Percentiles rank a stretch among this genome's conserved stretches.
These are phyloP conservation scores for Galerucella pusilla DNA, from an alignment of 2,888 invertebrate genomes.

Conservation along the genomic window DNA sequence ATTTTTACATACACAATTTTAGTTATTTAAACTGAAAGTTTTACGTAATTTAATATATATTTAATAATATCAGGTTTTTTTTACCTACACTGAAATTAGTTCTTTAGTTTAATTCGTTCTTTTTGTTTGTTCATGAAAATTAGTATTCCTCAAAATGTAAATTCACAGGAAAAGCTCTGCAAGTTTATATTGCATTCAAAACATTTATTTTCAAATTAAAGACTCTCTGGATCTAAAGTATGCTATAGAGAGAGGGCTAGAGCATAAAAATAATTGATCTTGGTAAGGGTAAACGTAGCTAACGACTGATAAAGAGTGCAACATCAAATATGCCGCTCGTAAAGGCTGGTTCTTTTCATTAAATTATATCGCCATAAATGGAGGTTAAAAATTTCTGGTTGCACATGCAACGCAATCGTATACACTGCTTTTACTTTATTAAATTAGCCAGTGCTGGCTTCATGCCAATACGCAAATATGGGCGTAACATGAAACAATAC, in stretches of 20 bases:
- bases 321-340: constrained; percentile 17
- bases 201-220: constrained; percentile 3
- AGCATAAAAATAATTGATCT: constrained; percentile 20
- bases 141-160: no score
- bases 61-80: no score
- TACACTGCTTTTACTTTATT: constrained; percentile 31
- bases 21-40: no score
- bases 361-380: not conserved
- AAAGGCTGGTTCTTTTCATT: constrained; percentile 2
- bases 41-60: no score
- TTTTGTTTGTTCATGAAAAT: no score
- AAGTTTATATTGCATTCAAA: constrained; percentile 7
- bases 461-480: not conserved
- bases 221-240: not conserved
- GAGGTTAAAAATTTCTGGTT: constrained; percentile 15
- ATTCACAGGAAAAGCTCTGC: not conserved
- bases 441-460: constrained; percentile 17
- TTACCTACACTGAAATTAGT: no score
- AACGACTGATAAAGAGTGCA: constrained; percentile 15
- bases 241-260: not conserved
- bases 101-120: no score
- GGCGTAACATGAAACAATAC: no score
- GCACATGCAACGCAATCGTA: constrained; percentile 28
- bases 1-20: no score
- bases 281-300: constrained; percentile 2